Base-by-base conservation (phyloP, 1,140 invertebrate species). In the Schlechtendalia chinensis region DNA sequence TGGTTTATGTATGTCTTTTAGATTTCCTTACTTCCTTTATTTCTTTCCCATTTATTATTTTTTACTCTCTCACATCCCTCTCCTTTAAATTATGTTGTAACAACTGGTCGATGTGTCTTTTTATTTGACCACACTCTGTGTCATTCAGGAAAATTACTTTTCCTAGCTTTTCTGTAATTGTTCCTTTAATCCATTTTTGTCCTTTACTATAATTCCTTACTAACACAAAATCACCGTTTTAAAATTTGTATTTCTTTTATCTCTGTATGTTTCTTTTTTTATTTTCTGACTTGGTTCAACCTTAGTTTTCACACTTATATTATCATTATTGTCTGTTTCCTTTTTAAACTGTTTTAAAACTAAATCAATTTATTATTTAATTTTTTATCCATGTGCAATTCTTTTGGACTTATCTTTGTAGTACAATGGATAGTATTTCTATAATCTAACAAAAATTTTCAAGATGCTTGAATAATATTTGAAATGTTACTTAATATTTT, bases 321-420 rank as follows among this genome's bases (percentile, higher is more conserved):
- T 24, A 69, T 47, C 10, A 69, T 47, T 69, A 3, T n/a, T 39
- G 5, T 50, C 1, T 69, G n/a, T 4, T 50, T 50, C 17, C 12
- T 53, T 29, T n/a, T 53, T 71, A 10, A 71, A 71, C 29, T 71
- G 47, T 39, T 72, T 72, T 72, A 54, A 10, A 54, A 72, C 12
- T 54, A 74, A 61, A 74, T 81, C 67, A 59, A 71, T 72, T 63
- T 71, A 45, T 27, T 74, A 74, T 81, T 79, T 47, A 83, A 54
- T 56, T 71, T 83, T 75, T 59, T 67, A n/a, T 77, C 69, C 24
- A 83, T 80, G 19, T 80, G 32, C n/a, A 84, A 58, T 81, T 84
- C 82, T 16, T 74, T 63, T 14, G 82, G 81, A 50, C 80, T 61
- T 82, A 59, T 82, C 12, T 81, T 81, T 16, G 58, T 80, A n/a